These are phyloP conservation scores for Halichoerus grypus DNA, from an alignment of 2,113 vertebrate genomes.

Conservation along the genomic window DNA sequence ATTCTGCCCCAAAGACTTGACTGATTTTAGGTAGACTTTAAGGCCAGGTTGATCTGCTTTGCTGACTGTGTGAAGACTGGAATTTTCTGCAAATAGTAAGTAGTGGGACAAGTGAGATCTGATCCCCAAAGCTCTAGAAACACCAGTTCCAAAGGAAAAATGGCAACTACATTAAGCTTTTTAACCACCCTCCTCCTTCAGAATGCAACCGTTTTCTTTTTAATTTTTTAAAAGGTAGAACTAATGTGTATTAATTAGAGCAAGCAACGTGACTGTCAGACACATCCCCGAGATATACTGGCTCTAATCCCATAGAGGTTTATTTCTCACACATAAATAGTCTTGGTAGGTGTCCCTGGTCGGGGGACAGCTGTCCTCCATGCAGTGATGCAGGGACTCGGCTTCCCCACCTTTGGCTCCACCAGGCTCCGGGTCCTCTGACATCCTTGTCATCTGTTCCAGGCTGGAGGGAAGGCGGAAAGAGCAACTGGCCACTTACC, in stretches of 20 bases:
- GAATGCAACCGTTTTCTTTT: neutral
- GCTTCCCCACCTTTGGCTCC: neutral
- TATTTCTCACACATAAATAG: neutral
- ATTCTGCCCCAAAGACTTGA: neutral
- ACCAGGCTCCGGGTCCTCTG: neutral
- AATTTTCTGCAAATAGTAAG: neutral
- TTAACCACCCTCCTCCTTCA: neutral
- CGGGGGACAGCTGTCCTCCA: neutral
- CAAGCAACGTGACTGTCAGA: neutral
- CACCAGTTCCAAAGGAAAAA: neutral
- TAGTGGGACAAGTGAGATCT: neutral
- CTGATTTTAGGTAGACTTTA: neutral
- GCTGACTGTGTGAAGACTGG: fast-evolving
- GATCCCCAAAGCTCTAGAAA: neutral
- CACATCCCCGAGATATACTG: neutral
- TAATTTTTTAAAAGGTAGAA: neutral
- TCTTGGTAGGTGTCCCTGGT: neutral
- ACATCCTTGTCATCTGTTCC: too few species aligned
- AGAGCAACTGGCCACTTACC: fast-evolving
- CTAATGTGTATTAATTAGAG: neutral
- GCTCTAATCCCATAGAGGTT: neutral
- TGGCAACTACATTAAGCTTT: neutral
- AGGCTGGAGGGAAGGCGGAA: neutral
- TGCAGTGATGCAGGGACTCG: neutral
- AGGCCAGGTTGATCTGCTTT: neutral